These are phyloP conservation scores for Notolepis coatsorum DNA, from an alignment of 2,797 vertebrate species.

Conservation along the genomic window DNA sequence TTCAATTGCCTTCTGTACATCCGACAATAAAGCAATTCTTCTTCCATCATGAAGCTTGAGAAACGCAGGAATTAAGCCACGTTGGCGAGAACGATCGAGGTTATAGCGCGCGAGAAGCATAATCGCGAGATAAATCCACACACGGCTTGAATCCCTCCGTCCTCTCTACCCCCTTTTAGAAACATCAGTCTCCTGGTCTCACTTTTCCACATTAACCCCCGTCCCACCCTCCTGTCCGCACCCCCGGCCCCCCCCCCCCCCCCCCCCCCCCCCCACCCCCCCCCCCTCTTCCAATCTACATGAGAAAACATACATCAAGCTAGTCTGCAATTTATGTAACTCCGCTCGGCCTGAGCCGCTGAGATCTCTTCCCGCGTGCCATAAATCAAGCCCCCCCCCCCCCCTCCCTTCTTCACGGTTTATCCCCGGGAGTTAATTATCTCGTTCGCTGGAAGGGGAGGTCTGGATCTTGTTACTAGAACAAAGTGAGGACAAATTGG, in stretches of 20 bases:
- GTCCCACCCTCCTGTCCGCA: too few species aligned
- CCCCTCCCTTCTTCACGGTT: conserved; percentile 59
- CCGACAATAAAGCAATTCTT: too few species aligned
- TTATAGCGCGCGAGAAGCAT: too few species aligned
- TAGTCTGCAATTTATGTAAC: conserved; percentile 64
- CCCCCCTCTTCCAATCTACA: conserved; percentile 48
- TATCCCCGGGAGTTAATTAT: conserved; percentile 84
- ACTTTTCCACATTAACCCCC: conserved; percentile 14
- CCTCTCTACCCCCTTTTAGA: not conserved
- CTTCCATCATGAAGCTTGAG: too few species aligned
- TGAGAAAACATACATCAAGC: conserved; percentile 65
- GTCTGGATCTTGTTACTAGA: conserved; percentile 84
- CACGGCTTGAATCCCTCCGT: not conserved
- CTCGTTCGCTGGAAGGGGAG: conserved; percentile 76
- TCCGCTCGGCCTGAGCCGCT: conserved; percentile 43
- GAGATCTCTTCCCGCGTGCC: conserved; percentile 53
- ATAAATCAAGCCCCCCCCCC: conserved; percentile 69
- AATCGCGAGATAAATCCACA: not conserved
- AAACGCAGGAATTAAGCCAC: too few species aligned
- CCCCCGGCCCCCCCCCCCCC: conserved; percentile 4
- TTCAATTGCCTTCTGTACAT: too few species aligned
- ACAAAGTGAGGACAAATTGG: conserved; percentile 87
- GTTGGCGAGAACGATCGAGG: too few species aligned
- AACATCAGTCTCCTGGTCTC: too few species aligned
- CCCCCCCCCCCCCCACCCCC: conserved; percentile 4